Conservation (phyloP, 2,113 vertebrate genomes). For the Sinocyclocheilus maitianheensis region DNA sequence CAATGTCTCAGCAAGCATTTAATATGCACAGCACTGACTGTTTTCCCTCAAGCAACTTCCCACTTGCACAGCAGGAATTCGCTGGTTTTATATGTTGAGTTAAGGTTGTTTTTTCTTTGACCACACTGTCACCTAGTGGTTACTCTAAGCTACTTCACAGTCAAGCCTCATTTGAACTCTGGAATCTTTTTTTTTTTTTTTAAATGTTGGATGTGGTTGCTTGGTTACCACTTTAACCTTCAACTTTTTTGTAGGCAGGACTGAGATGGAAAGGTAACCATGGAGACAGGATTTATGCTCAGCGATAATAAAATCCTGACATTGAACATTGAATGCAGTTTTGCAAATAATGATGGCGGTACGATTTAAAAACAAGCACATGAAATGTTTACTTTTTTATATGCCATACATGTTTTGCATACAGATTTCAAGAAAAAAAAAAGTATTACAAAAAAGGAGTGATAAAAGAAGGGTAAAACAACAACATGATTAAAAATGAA, state of each 20-base stretch:
- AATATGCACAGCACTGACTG: conserved; percentile 36
- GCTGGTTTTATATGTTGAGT: background rate
- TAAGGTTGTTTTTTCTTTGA: background rate
- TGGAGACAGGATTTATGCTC: conserved; percentile 29
- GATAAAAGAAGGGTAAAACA: conserved; percentile 43
- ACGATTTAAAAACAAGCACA: conserved; percentile 60
- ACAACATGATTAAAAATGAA: background rate
- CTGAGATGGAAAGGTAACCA: conserved; percentile 47
- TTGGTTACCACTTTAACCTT: conserved; percentile 58
- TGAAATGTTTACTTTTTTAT: conserved; percentile 68
- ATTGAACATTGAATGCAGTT: background rate
- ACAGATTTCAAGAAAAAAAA: conserved; percentile 37
- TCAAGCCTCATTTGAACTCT: background rate
- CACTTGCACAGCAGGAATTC: conserved; percentile 18
- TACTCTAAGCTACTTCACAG: background rate
- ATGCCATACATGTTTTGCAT: conserved; percentile 59
- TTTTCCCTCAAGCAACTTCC: conserved; percentile 39
- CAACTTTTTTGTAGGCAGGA: conserved; percentile 29
- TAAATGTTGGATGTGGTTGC: conserved; percentile 47
- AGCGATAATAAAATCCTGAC: background rate
- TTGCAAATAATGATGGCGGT: conserved; percentile 3
- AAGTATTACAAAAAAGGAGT: conserved; percentile 35
- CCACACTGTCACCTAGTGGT: conserved; percentile 58
- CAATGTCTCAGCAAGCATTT: conserved; percentile 31
- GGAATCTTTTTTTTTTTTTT: background rate